Conservation (phyloP, 2,797 vertebrate species). For the Danio jaintianensis region DNA sequence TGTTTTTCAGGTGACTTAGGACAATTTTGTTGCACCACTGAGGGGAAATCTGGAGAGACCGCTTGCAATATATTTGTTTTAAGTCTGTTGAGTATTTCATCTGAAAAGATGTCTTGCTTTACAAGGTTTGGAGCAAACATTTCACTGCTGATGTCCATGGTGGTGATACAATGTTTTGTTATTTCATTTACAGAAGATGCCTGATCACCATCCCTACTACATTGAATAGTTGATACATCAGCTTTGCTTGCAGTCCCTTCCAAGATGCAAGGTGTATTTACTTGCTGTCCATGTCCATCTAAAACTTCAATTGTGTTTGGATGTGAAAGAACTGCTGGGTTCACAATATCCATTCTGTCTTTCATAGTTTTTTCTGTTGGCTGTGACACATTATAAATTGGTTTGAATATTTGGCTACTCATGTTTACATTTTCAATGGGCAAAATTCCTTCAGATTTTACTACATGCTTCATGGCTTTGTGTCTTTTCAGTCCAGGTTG, state of each 20-base stretch:
- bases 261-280: conserved; percentile 63
- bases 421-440: conserved; percentile 61
- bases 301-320: conserved; percentile 66
- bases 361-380: conserved; percentile 71
- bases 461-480: conserved; percentile 91
- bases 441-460: conserved; percentile 66
- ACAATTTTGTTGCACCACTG: conserved; percentile 61
- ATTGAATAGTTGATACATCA: conserved; percentile 55
- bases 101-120: conserved; percentile 67
- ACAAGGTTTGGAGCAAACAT: conserved; percentile 52
- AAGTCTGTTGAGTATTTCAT: conserved; percentile 73
- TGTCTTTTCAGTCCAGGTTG: conserved; percentile 92
- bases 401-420: conserved; percentile 64
- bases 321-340: conserved; percentile 66
- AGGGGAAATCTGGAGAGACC: conserved; percentile 76
- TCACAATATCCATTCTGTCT: conserved; percentile 62
- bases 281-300: conserved; percentile 59
- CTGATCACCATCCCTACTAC: conserved; percentile 63
- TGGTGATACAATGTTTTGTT: conserved; percentile 76
- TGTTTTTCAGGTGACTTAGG: conserved; percentile 60
- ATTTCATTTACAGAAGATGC: conserved; percentile 63
- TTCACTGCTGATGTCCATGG: conserved; percentile 57
- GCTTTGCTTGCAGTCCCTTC: conserved; percentile 70
- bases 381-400: conserved; percentile 70
- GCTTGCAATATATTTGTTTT: conserved; percentile 76